Evolutionary conservation across 2,113 vertebrate species (phyloP), one percentile per base, ranked within the genome.

Genomic region (Trochalopteron elliotii): DNA sequence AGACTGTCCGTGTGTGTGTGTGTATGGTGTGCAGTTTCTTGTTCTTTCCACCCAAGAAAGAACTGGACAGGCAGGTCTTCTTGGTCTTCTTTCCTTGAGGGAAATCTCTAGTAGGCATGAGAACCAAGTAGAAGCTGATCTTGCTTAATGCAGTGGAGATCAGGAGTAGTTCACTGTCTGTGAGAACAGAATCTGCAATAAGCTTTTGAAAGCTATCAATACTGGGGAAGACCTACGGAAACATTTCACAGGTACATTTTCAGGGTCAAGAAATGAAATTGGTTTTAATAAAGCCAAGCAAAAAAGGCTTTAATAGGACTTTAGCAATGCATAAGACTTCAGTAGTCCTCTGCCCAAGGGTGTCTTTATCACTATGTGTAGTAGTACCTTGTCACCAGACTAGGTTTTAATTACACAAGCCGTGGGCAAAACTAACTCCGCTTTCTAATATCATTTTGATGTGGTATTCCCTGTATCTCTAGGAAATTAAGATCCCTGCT

Each of bases 391-490:
- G 83, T 89, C 83, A 94, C 53, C 69, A 84, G 65, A 80, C 91
- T 91, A 94, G 61, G 65, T 91, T 95, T 96, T 96, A 95, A 96
- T 97, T 96, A 95, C 95, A 94, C 3, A 9, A 91, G 91, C 91
- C 83, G 76, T 8, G 14, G 87, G 95, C 93, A 94, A 94, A 97
- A 87, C 50, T 42, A 90, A 81, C 52, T 87, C 64, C 92, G 80
- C 80, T 92, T 94, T 94, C 77, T 89, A 92, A 75, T 88, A 86
- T 42, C 21, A 89, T 96, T 94, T 87, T 96, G 77, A 94, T 87
- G 80, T 27, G 15, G 49, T 84, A 90, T 92, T 91, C 83, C 52
- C 52, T 63, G 40, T 67, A 88, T 70, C 60, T 92, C 80, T 60
- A 68, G 76, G 76, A 96, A 89, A 82, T 94, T 91, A 87, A 68